Evolutionary conservation across 1,140 invertebrate species (phyloP), one percentile per base, ranked within the genome.

Genomic region (Helicoverpa armigera): DNA sequence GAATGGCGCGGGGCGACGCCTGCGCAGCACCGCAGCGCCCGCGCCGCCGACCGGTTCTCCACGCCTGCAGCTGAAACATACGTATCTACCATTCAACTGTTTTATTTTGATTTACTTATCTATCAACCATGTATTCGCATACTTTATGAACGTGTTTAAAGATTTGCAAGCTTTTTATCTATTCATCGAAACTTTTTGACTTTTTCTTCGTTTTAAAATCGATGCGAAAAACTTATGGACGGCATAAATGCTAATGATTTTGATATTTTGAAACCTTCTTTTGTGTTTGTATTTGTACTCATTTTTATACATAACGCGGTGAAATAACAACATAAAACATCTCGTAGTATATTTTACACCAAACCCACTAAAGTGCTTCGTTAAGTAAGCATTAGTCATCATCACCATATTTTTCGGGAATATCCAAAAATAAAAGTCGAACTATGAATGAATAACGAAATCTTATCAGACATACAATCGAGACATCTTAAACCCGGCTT

Each of bases 51-150:
- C 75, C 75, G 75, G 75, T 77, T 77, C 75, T 67, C 61, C 18
- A 10, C 80, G 85, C 83, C 83, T 82, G 89, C 92, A 94, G 90
- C 92, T 94, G 92, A 94, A 92, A 86, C 88, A 74, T 86, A 85
- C 88, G 70, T 87, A 88, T 85, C 82, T 87, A 89, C 86, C 83
- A 85, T 85, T 82, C 82, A 81, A 83, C 78, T 86, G 87, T 92
- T 94, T 94, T 94, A 94, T 94, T 95, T 94, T 95, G 92, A 94
- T 94, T 92, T 89, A 89, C 87, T 89, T 88, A 90, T 90, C 87
- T 89, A 91, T 87, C 86, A 83, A 76, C 81, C 82, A 83, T 82
- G 83, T 85, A 85, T 82, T 78, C 70, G 79, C 79, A 83, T 85
- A 81, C 78, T 80, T 82, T 83, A 76, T 82, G 79, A 67, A 80